Conservation (phyloP, 2,888 invertebrate species). For the Leptinotarsa peninsularis region DNA sequence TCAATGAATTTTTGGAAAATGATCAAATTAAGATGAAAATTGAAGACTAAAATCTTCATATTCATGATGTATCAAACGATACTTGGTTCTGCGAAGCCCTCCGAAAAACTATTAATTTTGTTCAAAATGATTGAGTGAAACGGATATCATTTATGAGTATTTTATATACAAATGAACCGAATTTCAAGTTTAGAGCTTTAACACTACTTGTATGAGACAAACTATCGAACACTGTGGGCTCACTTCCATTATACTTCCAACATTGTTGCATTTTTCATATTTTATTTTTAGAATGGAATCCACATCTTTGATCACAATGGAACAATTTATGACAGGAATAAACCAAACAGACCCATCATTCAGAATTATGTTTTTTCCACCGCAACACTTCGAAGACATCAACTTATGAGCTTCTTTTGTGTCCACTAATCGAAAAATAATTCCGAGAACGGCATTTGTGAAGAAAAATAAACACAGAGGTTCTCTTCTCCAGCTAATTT, state of each 20-base stretch:
- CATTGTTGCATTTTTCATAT: constrained; percentile 13
- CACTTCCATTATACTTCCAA: not conserved
- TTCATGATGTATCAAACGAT: no score
- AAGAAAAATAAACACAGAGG: constrained; percentile 38
- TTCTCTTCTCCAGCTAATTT: constrained; percentile 35
- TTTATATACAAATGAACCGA: no score
- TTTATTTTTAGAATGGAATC: constrained; percentile 17
- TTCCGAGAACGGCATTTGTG: constrained; percentile 38
- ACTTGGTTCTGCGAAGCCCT: no score
- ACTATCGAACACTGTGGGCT: not conserved
- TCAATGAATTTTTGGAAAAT: no score
- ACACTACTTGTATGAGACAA: no score
- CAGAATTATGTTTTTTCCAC: constrained; percentile 27
- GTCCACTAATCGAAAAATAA: constrained; percentile 45
- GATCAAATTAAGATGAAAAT: no score
- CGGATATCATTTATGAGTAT: no score
- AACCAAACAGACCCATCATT: constrained; percentile 28
- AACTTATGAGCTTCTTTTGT: constrained; percentile 38
- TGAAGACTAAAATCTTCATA: no score
- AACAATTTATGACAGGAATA: constrained; percentile 25
- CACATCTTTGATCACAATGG: constrained; percentile 25
- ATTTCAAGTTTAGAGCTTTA: no score
- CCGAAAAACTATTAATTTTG: no score
- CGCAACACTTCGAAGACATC: constrained; percentile 32
- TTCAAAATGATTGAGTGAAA: no score